phyloP scores from a whole-genome alignment of 2,113 vertebrate genomes.

The Larimichthys polyactis region DNA sequence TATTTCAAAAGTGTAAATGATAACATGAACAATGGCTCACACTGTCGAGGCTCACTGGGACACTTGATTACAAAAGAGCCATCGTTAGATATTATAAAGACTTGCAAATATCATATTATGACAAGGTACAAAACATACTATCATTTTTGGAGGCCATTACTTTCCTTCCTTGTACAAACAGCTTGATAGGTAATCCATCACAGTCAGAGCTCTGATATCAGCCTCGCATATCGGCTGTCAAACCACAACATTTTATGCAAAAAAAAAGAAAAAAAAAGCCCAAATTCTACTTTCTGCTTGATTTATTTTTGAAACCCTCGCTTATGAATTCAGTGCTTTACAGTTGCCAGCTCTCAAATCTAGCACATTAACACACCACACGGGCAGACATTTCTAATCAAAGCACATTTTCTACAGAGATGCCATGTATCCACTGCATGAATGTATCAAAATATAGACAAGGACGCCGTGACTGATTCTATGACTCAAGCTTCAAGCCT shows the following conservation, averaged over 20 bases:
- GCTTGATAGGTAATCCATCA: background rate
- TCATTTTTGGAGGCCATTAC: background rate
- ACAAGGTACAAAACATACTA: background rate
- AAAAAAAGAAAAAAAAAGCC: background rate
- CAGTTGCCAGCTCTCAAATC: slow-evolving; percentile 8
- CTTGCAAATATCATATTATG: background rate
- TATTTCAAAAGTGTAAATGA: slow-evolving; percentile 7
- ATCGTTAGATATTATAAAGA: background rate
- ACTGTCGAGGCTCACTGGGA: background rate
- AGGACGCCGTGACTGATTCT: slow-evolving; percentile 2
- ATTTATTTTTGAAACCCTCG: background rate
- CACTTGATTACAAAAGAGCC: background rate
- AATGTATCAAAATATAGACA: slow-evolving; percentile 12
- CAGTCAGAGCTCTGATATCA: background rate
- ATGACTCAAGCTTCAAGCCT: background rate
- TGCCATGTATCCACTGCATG: slow-evolving; percentile 7
- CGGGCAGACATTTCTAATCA: slow-evolving; percentile 19
- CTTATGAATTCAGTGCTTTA: slow-evolving; percentile 21
- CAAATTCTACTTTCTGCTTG: background rate
- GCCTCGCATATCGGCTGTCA: background rate
- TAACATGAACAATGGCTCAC: slow-evolving; percentile 21
- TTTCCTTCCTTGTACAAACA: background rate
- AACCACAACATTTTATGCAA: background rate
- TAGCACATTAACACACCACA: slow-evolving; percentile 7
- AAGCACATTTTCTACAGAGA: slow-evolving; percentile 21